phyloP scores from a whole-genome alignment of 2,797 vertebrate species.

The Halcyon smyrnensis region DNA sequence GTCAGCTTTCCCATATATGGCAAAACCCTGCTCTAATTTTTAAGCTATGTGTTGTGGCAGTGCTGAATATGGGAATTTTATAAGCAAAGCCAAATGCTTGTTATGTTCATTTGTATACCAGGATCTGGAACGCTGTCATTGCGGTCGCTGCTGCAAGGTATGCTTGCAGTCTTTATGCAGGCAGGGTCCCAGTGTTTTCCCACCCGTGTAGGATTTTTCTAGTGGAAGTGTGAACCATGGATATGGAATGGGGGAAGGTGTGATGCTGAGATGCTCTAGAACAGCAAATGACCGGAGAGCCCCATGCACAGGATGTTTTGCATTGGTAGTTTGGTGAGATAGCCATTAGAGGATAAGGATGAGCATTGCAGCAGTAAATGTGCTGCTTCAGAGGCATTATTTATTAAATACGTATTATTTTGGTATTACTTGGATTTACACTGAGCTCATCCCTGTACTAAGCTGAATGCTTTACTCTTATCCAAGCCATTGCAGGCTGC shows the following conservation, averaged over 20 bases:
- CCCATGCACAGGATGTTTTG: not conserved
- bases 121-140: not conserved
- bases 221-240: not conserved
- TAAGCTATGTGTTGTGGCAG: conserved; percentile 20
- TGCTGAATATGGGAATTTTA: conserved; percentile 50
- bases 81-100: conserved; percentile 21
- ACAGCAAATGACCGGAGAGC: not conserved
- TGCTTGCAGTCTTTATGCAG: not conserved
- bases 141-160: not conserved
- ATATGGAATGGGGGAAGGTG: rapidly evolving
- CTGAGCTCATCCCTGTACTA: conserved; percentile 45
- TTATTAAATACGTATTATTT: conserved; percentile 30
- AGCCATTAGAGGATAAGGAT: not conserved
- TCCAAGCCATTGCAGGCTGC: conserved; percentile 16
- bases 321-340: not conserved
- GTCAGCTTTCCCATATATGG: conserved; percentile 52
- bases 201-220: not conserved
- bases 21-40: conserved; percentile 53
- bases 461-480: conserved; percentile 43
- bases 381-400: not conserved
- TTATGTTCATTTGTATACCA: not conserved
- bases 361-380: not conserved
- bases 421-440: conserved; percentile 50
- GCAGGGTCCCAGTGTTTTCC: not conserved
- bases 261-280: not conserved